Base-by-base conservation (phyloP, 2,113 vertebrate genomes). In the Athene cunicularia region DNA sequence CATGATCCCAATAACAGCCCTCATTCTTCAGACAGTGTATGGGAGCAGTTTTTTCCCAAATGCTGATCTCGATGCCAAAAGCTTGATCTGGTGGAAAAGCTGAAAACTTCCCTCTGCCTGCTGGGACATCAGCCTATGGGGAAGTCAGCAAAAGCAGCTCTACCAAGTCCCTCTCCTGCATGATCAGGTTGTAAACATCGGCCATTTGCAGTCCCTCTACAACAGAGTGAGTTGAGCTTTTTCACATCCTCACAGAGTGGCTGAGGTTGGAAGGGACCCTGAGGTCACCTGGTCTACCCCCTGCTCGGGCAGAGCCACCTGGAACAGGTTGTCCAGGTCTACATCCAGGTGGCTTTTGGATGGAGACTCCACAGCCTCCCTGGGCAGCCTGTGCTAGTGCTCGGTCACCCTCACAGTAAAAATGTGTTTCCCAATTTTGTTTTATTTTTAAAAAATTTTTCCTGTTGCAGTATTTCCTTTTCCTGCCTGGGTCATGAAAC, bases 301-400 rank as follows among this genome's bases (percentile, higher is more conserved):
- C 11, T 66, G 33, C 35, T 67, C 12, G 4, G 4, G 14, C 22
- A 37, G 20, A 21, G 37, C 39, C 1, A 0, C 10, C 9, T 45
- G 6, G 27, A 27, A 30, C 9, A 0, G 4, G 2, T 35, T 55
- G 23, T 21, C 43, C 15, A 56, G 53, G 30, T 35, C 9, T 0
- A 0, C 0, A 3, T 55, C 14, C 28, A 11, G 1, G 7, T 5
- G 6, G n/a, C 14, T 73, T 75, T 41, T 56, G n/a, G 41, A 17
- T 15, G 32, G 23, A 72, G 43, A 37, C 17, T 21, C 3, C 8
- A 14, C 39, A 79, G 10, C 14, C 13, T 60, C 28, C 15, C 18
- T 27, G 30, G 14, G 43, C 43, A 86, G 5, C 37, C 32, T 59
- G 8, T 33, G 26, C 35, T 3, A 8, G 4, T 28, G 20, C 10